phyloP scores from a whole-genome alignment of 2,797 vertebrate genomes.

The Loris lydekkerianus region DNA sequence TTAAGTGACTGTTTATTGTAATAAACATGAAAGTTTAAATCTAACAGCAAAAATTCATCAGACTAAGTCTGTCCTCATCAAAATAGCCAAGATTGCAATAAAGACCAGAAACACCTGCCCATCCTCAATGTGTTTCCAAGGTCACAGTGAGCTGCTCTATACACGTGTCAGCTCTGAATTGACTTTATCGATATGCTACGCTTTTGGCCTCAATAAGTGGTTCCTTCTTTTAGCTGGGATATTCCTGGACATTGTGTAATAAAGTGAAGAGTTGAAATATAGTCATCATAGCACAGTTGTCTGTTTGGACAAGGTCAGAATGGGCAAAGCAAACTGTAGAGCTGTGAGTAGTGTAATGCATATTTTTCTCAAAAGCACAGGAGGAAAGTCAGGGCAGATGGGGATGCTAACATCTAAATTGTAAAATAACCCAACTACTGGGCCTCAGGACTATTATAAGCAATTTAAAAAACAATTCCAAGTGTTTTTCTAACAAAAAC shows the following conservation, averaged over 20 bases:
- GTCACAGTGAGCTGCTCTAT: neutral
- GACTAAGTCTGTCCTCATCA: neutral
- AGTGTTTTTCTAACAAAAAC: constrained; percentile 32
- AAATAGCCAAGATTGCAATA: neutral
- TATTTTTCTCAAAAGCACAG: neutral
- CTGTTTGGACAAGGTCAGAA: neutral
- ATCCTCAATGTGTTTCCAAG: neutral
- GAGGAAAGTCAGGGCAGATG: neutral
- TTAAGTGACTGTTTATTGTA: neutral
- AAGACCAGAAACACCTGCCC: neutral
- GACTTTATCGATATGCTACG: neutral
- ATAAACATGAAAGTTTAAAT: constrained; percentile 9
- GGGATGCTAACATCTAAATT: constrained; percentile 6
- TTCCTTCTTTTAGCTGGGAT: neutral
- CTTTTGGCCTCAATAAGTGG: neutral
- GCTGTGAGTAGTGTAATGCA: neutral
- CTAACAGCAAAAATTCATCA: neutral
- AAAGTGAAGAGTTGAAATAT: neutral
- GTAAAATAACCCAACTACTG: constrained; percentile 23
- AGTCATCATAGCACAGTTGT: neutral
- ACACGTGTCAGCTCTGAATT: neutral
- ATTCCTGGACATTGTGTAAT: neutral
- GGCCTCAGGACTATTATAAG: neutral
- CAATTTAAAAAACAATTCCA: neutral
- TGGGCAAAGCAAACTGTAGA: neutral